phyloP scores from a whole-genome alignment of 2,113 vertebrate species.

The Dermatemys mawii region DNA sequence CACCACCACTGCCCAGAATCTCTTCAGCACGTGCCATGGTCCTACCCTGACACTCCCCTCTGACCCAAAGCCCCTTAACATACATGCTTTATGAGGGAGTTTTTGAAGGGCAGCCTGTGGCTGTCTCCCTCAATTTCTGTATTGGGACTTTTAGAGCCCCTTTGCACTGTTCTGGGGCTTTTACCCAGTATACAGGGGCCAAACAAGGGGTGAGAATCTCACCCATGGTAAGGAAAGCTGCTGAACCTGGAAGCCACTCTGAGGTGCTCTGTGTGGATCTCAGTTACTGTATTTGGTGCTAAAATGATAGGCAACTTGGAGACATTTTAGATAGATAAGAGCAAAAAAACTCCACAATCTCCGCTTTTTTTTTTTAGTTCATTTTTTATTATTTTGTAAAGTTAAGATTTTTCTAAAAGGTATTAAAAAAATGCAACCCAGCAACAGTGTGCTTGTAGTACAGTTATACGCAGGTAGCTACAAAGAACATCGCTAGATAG shows the following conservation, averaged over 20 bases:
- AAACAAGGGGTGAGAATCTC: rapidly evolving
- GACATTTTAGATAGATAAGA: rapidly evolving
- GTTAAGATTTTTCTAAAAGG: constrained; percentile 71
- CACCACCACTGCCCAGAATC: no score
- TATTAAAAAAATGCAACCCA: constrained; percentile 53
- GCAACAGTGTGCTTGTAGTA: constrained; percentile 62
- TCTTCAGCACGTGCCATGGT: neutral
- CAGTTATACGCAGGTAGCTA: constrained; percentile 56
- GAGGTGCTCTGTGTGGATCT: rapidly evolving
- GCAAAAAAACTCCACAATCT: neutral
- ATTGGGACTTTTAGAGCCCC: neutral
- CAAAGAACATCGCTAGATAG: constrained; percentile 45
- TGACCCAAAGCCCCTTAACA: neutral
- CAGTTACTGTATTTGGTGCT: neutral
- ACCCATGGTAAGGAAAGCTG: rapidly evolving
- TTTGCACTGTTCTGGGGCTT: neutral
- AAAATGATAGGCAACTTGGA: neutral
- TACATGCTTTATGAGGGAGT: neutral
- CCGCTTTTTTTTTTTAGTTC: neutral
- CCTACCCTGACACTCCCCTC: neutral
- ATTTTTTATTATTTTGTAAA: constrained; percentile 68
- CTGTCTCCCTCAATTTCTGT: neutral
- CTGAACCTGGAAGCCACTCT: rapidly evolving
- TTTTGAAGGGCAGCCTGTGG: neutral
- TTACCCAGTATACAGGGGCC: neutral